phyloP scores from a whole-genome alignment of 2,113 vertebrate species.

The Scopus umbretta region DNA sequence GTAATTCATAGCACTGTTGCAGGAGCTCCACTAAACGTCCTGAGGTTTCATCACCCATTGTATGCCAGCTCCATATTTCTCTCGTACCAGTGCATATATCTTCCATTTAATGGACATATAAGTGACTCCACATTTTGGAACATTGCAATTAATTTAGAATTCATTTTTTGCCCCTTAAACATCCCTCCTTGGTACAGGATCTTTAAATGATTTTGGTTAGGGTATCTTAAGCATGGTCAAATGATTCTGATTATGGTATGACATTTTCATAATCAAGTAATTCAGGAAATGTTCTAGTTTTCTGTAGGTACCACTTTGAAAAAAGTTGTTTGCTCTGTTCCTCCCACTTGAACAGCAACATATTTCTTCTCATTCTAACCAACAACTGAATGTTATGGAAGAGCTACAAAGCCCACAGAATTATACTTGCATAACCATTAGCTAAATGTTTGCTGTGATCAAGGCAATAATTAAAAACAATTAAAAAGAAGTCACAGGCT shows the following conservation, averaged over 20 bases:
- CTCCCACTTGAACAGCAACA: neutral
- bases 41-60: neutral
- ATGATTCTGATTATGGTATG: neutral
- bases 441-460: neutral
- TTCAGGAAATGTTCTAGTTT: neutral
- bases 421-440: neutral
- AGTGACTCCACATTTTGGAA: neutral
- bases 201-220: neutral
- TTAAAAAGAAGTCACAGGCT: conserved; percentile 17
- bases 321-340: neutral
- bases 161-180: neutral
- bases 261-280: neutral
- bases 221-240: neutral
- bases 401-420: neutral
- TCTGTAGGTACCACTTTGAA: neutral
- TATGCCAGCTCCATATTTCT: neutral
- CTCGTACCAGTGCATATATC: neutral
- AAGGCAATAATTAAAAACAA: conserved; percentile 19
- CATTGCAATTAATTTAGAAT: neutral
- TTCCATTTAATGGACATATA: neutral
- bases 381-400: neutral
- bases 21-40: neutral
- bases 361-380: neutral
- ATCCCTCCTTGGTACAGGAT: neutral
- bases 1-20: neutral